Conservation (phyloP, 1,140 invertebrate species). For the Bacillus rossius region DNA sequence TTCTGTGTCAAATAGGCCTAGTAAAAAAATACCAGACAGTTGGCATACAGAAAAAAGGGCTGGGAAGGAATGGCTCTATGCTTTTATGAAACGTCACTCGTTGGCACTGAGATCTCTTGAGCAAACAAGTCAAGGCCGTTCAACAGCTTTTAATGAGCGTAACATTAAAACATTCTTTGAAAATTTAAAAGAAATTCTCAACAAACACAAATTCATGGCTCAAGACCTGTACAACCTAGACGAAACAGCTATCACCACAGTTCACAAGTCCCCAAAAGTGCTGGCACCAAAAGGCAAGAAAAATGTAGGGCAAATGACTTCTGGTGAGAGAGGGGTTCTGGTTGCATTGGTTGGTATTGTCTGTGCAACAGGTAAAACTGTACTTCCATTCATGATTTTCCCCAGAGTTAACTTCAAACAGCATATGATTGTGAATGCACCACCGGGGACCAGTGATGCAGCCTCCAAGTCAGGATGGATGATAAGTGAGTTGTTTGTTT, state of each 20-base stretch:
- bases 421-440: slow-evolving; percentile 20
- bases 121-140: not conserved
- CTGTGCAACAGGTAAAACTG: slow-evolving; percentile 36
- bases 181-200: not conserved
- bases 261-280: slow-evolving; percentile 33
- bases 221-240: slow-evolving; percentile 34
- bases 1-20: not conserved
- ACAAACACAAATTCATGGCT: slow-evolving; percentile 11
- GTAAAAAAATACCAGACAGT: not conserved
- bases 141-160: not conserved
- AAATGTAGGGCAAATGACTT: slow-evolving; percentile 33
- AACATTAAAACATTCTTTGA: not conserved
- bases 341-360: slow-evolving; percentile 38
- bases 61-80: not conserved
- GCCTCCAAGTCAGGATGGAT: slow-evolving; percentile 34
- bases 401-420: slow-evolving; percentile 37
- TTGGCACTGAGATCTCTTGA: not conserved
- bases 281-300: slow-evolving; percentile 34
- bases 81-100: not conserved
- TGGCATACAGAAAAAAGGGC: not conserved
- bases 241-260: slow-evolving; percentile 38
- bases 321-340: slow-evolving; percentile 34
- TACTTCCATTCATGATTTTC: slow-evolving; percentile 37
- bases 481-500: slow-evolving; percentile 26
- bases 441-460: slow-evolving; percentile 14